Base-by-base conservation (phyloP, 37 sponge, comb jelly and placozoan genomes). In the Axinella damicornis region DNA sequence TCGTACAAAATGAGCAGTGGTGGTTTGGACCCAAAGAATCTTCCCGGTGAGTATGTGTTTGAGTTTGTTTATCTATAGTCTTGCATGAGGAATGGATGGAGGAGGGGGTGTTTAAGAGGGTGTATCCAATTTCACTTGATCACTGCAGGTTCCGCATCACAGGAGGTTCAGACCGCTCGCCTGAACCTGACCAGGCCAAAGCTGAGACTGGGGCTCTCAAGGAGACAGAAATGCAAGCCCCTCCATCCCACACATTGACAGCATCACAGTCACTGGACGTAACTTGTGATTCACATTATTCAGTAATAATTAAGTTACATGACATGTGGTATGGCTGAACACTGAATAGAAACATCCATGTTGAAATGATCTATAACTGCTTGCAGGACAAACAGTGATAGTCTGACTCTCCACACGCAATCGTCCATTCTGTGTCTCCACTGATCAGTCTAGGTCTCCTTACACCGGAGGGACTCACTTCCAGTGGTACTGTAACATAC, bases 141-240 rank as follows among this genome's bases (percentile, higher is more conserved):
- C 62, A 22, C 25, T 61, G 14, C 62, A 61, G 62, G 14, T 46
- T 20, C 27, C 2, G 53, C 1, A 14, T 71, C 73, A 14, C 41
- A 61, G 38, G 28, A 2, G 1, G 59, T 21, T 22, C 71, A 57
- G 21, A 73, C 60, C 65, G 74, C 76, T 57, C 55, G 34, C 2
- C 53, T 89, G 36, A 88, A 88, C 69, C 73, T 85, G 25, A 25
- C 69, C 30, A 85, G 37, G 61, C 87, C 94, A 54, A 84, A 52
- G n/a, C 73, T 93, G 53, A 71, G 94, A n/a, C 77, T 93, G 31
- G 94, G 94, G 2, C 83, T 93, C 34, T 93, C 94, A 22, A 85
- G 72, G 58, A 80, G 36, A 2, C 74, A 82, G 57, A 76, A 41
- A 30, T 79, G 75, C 27, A 67, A 33, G 56, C 69, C 81, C 53